phyloP scores from a whole-genome alignment of 1,140 invertebrate genomes.

The Oncopeltus fasciatus region DNA sequence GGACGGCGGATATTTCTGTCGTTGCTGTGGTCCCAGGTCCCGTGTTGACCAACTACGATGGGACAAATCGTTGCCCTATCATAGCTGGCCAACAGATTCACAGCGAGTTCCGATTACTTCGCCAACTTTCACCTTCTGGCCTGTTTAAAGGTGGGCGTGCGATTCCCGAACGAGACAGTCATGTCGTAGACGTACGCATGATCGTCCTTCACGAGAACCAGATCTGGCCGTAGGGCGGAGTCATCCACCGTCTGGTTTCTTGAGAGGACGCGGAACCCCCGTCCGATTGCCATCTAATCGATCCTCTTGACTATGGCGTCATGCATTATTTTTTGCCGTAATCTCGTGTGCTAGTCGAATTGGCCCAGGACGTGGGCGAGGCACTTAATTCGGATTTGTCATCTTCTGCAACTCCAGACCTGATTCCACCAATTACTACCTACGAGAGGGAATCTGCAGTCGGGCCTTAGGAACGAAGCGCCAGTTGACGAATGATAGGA shows the following conservation, averaged over 20 bases:
- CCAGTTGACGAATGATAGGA: conserved; percentile 20
- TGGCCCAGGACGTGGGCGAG: neutral
- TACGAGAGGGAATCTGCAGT: conserved; percentile 18
- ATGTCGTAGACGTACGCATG: neutral
- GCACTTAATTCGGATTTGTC: neutral
- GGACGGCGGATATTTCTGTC: too few relatives aligned
- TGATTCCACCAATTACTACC: neutral
- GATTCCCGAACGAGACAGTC: neutral
- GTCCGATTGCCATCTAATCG: neutral
- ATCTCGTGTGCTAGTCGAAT: neutral
- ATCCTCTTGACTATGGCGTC: neutral
- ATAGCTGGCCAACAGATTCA: too few relatives aligned
- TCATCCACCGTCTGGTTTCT: conserved; percentile 11
- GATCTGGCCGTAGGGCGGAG: conserved; percentile 24
- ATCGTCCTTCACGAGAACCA: conserved; percentile 21
- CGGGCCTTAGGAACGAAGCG: neutral
- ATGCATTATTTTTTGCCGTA: neutral
- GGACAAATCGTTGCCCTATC: too few relatives aligned
- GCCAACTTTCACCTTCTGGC: too few relatives aligned
- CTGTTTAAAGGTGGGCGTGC: neutral
- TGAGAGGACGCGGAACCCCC: neutral
- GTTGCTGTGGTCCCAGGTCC: conserved; percentile 7
- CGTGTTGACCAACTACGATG: neutral
- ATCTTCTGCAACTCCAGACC: neutral
- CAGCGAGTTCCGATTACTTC: too few relatives aligned